Percentiles rank a stretch among this genome's conserved stretches.
phyloP scores from a whole-genome alignment of 2,888 invertebrate genomes.

The Pterostichus niger region DNA sequence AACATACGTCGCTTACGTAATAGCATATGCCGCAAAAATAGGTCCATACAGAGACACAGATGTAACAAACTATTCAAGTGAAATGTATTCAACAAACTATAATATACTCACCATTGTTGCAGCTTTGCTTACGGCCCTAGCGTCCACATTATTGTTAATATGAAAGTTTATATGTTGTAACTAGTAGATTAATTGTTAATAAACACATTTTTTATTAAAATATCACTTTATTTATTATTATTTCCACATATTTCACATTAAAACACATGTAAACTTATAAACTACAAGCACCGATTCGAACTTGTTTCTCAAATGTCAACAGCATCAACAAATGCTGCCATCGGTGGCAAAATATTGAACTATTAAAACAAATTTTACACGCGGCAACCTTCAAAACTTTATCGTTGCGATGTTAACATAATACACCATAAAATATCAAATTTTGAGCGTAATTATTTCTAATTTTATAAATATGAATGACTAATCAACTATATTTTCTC shows the following conservation, averaged over 20 bases:
- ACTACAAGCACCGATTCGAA: neutral
- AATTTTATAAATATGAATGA: too few species aligned
- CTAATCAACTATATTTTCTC: too few species aligned
- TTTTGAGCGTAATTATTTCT: too few species aligned
- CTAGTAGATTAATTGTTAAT: constrained; percentile 30
- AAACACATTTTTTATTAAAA: constrained; percentile 1
- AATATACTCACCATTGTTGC: constrained; percentile 28
- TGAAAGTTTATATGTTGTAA: neutral
- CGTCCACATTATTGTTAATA: constrained; percentile 20
- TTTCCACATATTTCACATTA: neutral
- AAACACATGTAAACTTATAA: too few species aligned
- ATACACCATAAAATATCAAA: too few species aligned
- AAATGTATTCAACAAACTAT: neutral
- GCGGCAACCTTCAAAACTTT: too few species aligned
- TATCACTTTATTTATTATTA: neutral
- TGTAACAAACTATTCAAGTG: constrained; percentile 15
- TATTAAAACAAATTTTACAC: neutral
- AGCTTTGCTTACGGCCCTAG: constrained; percentile 24
- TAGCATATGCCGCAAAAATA: constrained; percentile 90
- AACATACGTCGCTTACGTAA: constrained; percentile 91
- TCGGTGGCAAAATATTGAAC: neutral
- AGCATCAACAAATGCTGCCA: neutral
- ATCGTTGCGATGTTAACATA: too few species aligned
- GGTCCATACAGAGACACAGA: constrained; percentile 77
- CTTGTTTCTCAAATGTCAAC: neutral